Evolutionary conservation across 2,113 vertebrate species (phyloP).

Genomic region (Lepisosteus osseus): DNA sequence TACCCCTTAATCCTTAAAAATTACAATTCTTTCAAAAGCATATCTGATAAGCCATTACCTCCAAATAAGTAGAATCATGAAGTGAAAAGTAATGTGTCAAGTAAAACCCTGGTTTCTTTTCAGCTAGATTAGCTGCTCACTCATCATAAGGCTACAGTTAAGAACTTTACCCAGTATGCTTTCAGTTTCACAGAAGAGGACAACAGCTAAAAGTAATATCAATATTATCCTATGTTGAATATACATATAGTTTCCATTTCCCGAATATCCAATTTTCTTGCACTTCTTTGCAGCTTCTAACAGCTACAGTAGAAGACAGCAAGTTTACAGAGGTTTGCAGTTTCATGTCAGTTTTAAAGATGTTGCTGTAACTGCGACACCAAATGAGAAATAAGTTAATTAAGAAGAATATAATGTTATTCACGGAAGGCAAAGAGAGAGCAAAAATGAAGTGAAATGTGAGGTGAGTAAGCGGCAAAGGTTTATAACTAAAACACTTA

Average conservation of each 20-base stretch:
- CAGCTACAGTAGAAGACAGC: conserved; percentile 22
- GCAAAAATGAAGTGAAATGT: conserved; percentile 32
- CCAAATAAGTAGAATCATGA: too few species aligned
- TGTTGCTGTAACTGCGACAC: conserved; percentile 39
- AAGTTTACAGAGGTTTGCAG: conserved; percentile 29
- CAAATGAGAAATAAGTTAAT: conserved; percentile 51
- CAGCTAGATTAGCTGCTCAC: too few species aligned
- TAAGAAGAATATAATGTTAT: conserved; percentile 50
- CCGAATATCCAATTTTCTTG: too few species aligned
- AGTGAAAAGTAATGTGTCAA: too few species aligned
- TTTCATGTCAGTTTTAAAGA: conserved; percentile 36
- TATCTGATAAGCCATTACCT: too few species aligned
- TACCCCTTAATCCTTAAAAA: not conserved
- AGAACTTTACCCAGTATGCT: too few species aligned
- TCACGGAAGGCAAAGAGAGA: conserved; percentile 38
- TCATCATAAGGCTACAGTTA: too few species aligned
- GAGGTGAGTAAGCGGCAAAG: conserved; percentile 37
- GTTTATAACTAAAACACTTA: conserved; percentile 44
- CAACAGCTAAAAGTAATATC: too few species aligned
- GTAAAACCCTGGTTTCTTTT: too few species aligned
- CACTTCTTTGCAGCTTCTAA: conserved; percentile 19
- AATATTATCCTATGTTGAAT: too few species aligned
- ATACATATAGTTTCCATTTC: too few species aligned
- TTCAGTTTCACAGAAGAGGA: too few species aligned
- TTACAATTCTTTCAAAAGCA: not conserved